A percentile compares a stretch with the other conserved stretches of the same genome.
Evolutionary conservation across 2,888 invertebrate genomes (phyloP).

Genomic region (Norana najaformis): DNA sequence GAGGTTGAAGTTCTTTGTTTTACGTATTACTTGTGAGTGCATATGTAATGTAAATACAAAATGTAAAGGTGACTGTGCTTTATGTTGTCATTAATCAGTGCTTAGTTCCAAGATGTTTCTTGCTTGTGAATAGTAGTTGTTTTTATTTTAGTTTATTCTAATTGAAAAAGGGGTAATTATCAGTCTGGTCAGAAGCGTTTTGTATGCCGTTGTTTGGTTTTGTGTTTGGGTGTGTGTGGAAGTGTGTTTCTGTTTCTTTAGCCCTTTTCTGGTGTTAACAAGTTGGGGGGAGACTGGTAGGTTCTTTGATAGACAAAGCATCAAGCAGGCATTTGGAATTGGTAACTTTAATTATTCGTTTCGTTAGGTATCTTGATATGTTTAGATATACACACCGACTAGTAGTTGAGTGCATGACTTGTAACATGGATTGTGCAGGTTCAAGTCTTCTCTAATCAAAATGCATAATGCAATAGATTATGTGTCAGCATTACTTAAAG

Average conservation of each 20-base stretch:
- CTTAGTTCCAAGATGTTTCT: background rate
- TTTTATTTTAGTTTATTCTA: no score
- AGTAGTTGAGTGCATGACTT: no score
- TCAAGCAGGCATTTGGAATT: background rate
- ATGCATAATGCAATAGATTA: no score
- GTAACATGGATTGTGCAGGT: background rate
- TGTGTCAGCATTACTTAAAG: no score
- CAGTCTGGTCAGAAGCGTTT: background rate
- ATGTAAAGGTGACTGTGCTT: background rate
- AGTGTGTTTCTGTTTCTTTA: background rate
- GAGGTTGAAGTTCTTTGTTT: no score
- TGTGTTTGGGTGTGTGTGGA: background rate
- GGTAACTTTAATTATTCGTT: background rate
- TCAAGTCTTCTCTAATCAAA: background rate
- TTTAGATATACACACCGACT: no score
- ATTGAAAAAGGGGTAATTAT: conserved; percentile 1
- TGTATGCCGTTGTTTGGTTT: background rate
- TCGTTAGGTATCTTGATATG: background rate
- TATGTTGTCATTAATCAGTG: background rate
- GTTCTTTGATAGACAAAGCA: background rate
- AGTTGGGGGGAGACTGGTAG: background rate
- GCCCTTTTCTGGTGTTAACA: background rate
- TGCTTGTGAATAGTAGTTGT: conserved; percentile 13
- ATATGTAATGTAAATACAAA: background rate
- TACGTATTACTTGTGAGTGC: background rate